Evolutionary conservation across 2,113 vertebrate species (phyloP).

Genomic region (Rhinichthys klamathensis): DNA sequence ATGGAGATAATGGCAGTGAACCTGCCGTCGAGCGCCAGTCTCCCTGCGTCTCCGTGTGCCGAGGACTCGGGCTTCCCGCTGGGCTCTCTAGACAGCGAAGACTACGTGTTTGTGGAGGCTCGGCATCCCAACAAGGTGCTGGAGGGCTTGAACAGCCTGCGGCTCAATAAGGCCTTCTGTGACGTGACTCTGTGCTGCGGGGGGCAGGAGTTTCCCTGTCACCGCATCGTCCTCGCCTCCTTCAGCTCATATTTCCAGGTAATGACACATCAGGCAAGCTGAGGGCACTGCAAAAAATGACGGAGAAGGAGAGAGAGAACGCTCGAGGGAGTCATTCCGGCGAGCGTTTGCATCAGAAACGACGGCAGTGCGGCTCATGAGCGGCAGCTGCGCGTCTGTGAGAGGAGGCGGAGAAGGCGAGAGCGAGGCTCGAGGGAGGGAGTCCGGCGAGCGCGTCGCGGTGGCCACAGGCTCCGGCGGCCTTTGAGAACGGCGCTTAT

Average conservation of each 20-base stretch:
- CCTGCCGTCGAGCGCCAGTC: constrained; percentile 53
- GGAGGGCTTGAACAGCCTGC: constrained; percentile 78
- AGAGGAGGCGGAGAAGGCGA: too few species aligned
- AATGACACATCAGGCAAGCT: neutral
- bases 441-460: too few species aligned
- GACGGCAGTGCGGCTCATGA: too few species aligned
- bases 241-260: constrained; percentile 84
- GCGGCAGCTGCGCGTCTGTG: too few species aligned
- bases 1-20: constrained; percentile 72
- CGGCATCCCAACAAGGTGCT: constrained; percentile 77
- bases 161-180: constrained; percentile 81
- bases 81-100: constrained; percentile 67
- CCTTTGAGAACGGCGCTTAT: too few species aligned
- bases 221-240: constrained; percentile 80
- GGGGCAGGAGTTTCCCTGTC: constrained; percentile 81
- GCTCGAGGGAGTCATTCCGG: too few species aligned
- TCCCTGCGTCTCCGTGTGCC: constrained; percentile 48
- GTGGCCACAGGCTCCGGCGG: too few species aligned
- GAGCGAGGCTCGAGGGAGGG: too few species aligned
- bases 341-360: too few species aligned
- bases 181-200: constrained; percentile 83
- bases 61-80: constrained; percentile 56
- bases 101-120: constrained; percentile 77
- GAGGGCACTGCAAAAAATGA: too few species aligned
- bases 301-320: too few species aligned